Base-by-base conservation (phyloP, 1,140 invertebrate species). In the Tribolium castaneum region DNA sequence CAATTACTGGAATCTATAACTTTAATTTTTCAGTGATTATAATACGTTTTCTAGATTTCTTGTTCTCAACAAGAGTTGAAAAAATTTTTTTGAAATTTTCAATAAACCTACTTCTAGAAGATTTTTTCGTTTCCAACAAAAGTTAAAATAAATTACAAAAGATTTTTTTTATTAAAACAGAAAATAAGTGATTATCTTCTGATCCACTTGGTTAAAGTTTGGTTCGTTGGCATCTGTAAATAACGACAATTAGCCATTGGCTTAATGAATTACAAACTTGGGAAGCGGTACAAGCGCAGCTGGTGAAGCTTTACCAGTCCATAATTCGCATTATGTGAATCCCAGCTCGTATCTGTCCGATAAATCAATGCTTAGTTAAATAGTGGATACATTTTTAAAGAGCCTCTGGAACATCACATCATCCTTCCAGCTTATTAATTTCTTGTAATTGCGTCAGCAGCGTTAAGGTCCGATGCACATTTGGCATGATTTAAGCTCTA, bases 381-480 rank as follows among this genome's bases (percentile, higher is more conserved):
- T 19, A 56, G 16, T 56, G 22, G 22, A 56, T 10, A 51, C 0
- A 51, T 7, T 39, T 16, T 51, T 51, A 51, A 51, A 51, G 50
- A 51, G 50, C n/a, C n/a, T 5, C 50, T 6, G 9, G 5, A n/a
- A n/a, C n/a, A n/a, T n/a, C n/a, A n/a, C n/a, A n/a, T n/a, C n/a
- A 52, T 52, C 51, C 16, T 52, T 52, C 59, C 59, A 12, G 25
- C 34, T 66, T 66, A 35, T 14, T 35, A 35, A 35, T 66, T 14
- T 14, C 14, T 3, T 12, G 34, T 35, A 66, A 66, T 35, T 34
- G 14, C 59, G 12, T 66, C 59, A 35, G 9, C 59, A 35, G 9
- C 9, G 59, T 66, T 66, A 66, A 35, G 59, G 59, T n/a, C 30
- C 59, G 30, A 6, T 66, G 59, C 25, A 35, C 59, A 66, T 66